These are phyloP conservation scores for Phytoseiulus persimilis DNA, from an alignment of 2,888 invertebrate species.

Conservation along the genomic window DNA sequence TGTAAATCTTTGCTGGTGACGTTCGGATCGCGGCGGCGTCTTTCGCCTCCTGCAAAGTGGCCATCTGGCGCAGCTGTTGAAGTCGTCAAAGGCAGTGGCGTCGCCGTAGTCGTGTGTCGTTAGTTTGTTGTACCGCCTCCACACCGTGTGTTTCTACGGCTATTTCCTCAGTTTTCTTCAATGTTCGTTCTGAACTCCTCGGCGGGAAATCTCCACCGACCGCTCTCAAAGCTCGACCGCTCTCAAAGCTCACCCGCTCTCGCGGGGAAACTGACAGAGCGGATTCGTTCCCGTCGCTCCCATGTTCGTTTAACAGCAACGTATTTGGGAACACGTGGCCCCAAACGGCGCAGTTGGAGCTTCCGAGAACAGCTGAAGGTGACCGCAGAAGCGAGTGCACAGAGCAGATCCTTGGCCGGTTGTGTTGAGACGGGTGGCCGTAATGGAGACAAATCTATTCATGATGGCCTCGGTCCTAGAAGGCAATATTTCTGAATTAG, in stretches of 20 bases:
- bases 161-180: background rate
- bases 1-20: background rate
- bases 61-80: background rate
- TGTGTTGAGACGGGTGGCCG: constrained; percentile 9
- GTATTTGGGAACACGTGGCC: background rate
- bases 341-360: background rate
- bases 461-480: background rate
- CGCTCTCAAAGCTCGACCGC: too few relatives aligned
- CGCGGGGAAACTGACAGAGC: too few relatives aligned
- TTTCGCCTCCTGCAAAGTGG: background rate
- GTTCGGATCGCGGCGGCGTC: background rate
- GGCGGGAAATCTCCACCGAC: background rate
- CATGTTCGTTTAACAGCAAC: too few relatives aligned
- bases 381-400: background rate
- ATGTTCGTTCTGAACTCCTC: background rate
- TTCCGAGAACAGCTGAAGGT: background rate
- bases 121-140: background rate
- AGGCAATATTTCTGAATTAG: constrained; percentile 37
- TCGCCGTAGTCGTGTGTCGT: background rate
- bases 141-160: background rate
- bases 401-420: background rate
- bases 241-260: too few relatives aligned
- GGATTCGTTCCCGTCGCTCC: too few relatives aligned
- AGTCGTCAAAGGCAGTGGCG: background rate
- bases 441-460: constrained; percentile 38